Conservation (phyloP, 2,888 invertebrate species). For the Eledona agricola region DNA sequence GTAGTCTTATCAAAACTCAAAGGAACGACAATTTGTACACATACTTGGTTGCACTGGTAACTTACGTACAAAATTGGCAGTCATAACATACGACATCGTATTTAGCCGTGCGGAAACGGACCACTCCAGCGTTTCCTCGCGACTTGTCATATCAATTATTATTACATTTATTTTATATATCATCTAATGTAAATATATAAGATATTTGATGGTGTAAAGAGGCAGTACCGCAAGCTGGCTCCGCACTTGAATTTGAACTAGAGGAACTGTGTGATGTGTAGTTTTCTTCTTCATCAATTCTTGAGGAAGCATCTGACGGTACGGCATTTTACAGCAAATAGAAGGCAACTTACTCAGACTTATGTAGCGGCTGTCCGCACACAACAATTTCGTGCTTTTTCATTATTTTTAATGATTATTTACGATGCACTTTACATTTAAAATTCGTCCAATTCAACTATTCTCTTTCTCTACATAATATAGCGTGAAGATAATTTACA, state of each 20-base stretch:
- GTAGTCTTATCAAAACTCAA: constrained; percentile 52
- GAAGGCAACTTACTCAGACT: constrained; percentile 65
- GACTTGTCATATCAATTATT: constrained; percentile 41
- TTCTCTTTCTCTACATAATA: constrained; percentile 32
- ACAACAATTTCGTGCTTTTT: constrained; percentile 49
- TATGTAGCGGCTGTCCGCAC: constrained; percentile 60
- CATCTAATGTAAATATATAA: constrained; percentile 56
- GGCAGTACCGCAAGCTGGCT: constrained; percentile 35
- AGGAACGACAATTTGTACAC: constrained; percentile 62
- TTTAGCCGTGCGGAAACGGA: constrained; percentile 18
- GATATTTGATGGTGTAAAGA: constrained; percentile 50
- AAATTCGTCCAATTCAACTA: constrained; percentile 32
- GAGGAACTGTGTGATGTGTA: constrained; percentile 36
- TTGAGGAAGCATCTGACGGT: constrained; percentile 39
- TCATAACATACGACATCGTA: constrained; percentile 51
- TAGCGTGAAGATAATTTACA: constrained; percentile 35
- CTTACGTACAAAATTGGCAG: constrained; percentile 61
- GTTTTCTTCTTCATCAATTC: constrained; percentile 4
- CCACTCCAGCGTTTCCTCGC: constrained; percentile 46
- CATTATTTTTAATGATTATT: constrained; percentile 34
- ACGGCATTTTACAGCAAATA: constrained; percentile 51
- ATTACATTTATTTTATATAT: constrained; percentile 47
- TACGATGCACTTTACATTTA: constrained; percentile 38
- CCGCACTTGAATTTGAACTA: constrained; percentile 12
- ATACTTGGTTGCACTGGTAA: constrained; percentile 63